phyloP scores from a whole-genome alignment of 2,888 invertebrate genomes.

The Ochlodes sylvanus region DNA sequence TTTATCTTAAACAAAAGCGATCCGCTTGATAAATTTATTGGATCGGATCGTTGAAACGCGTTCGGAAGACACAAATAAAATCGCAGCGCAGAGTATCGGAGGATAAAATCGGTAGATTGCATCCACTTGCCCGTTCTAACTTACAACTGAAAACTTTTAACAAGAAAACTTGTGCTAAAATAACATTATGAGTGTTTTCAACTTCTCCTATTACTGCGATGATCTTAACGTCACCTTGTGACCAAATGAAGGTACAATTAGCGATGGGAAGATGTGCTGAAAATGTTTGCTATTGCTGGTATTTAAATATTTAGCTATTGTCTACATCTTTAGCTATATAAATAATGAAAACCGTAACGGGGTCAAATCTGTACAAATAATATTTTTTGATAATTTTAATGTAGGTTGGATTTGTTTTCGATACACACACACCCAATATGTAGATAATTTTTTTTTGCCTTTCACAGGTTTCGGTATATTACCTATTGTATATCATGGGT shows the following conservation, averaged over 20 bases:
- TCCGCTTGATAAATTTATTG: conserved; percentile 19
- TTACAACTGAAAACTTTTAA: conserved; percentile 72
- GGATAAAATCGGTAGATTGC: conserved; percentile 62
- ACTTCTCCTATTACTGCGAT: conserved; percentile 32
- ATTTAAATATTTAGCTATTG: too few relatives aligned
- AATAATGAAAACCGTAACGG: too few relatives aligned
- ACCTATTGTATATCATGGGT: too few relatives aligned
- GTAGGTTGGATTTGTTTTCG: too few relatives aligned
- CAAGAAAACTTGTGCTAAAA: conserved; percentile 70
- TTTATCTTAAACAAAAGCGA: conserved; percentile 13
- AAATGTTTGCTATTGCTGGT: neutral
- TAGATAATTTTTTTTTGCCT: too few relatives aligned
- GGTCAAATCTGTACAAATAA: too few relatives aligned
- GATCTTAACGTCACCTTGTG: conserved; percentile 24
- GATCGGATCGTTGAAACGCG: conserved; percentile 15
- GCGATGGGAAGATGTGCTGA: neutral
- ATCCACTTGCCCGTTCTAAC: conserved; percentile 47
- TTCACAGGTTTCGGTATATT: too few relatives aligned
- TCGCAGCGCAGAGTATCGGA: conserved; percentile 55
- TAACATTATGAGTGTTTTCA: conserved; percentile 60
- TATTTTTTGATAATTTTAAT: too few relatives aligned
- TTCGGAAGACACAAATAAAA: conserved; percentile 42
- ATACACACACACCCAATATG: too few relatives aligned
- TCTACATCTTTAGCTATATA: too few relatives aligned
- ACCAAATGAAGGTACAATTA: neutral